A percentile compares a stretch with the other conserved stretches of the same genome.
Conservation (phyloP, 2,888 invertebrate genomes). For the Argyresthia goedartella region DNA sequence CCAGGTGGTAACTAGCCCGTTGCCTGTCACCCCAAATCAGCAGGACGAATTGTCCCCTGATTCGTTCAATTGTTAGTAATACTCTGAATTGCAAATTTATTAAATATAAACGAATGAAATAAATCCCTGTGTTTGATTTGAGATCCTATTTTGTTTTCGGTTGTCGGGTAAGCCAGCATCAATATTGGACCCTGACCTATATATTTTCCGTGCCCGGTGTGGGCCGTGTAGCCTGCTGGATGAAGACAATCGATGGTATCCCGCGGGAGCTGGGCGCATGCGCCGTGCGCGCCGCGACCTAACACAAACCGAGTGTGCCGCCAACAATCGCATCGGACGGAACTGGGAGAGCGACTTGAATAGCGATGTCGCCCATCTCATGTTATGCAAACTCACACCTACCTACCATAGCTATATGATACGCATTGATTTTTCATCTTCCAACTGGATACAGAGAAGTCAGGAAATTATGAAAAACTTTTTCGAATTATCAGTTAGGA, state of each 20-base stretch:
- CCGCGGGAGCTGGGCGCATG: constrained; percentile 65
- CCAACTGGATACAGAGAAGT: too few species aligned
- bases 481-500: too few species aligned
- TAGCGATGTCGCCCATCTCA: too few species aligned
- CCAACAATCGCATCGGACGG: constrained; percentile 3
- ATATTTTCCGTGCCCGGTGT: constrained; percentile 21
- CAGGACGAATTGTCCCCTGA: constrained; percentile 46
- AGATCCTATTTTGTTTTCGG: background rate
- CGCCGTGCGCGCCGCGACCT: constrained; percentile 28
- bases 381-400: too few species aligned
- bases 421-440: too few species aligned
- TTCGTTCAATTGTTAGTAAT: constrained; percentile 69
- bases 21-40: constrained; percentile 37
- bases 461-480: too few species aligned
- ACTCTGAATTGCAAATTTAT: constrained; percentile 72
- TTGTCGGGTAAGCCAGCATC: background rate
- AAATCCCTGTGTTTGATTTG: constrained; percentile 26
- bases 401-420: too few species aligned
- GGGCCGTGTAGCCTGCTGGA: too few species aligned
- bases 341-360: too few species aligned
- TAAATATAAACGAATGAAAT: constrained; percentile 71
- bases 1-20: too few species aligned
- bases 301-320: background rate
- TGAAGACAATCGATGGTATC: constrained; percentile 61
- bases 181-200: constrained; percentile 55